Conservation (phyloP, 2,797 vertebrate species). For the Molossus alvarezi region DNA sequence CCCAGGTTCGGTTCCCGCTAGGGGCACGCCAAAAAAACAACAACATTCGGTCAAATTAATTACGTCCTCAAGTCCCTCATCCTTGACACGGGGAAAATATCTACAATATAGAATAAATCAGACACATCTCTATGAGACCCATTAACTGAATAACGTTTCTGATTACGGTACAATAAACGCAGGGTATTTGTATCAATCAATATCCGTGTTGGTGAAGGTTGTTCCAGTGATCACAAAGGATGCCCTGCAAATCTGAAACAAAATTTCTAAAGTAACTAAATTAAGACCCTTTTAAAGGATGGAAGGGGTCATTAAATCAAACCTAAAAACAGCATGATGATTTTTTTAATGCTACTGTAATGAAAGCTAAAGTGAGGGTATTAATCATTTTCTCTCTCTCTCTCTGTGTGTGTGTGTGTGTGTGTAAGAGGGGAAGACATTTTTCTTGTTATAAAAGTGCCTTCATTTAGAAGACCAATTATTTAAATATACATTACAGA, state of each 20-base stretch:
- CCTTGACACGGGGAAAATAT: background rate
- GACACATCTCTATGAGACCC: background rate
- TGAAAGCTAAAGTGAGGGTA: background rate
- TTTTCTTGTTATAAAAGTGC: background rate
- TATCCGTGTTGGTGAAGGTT: background rate
- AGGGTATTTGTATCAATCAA: background rate
- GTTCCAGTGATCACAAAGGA: background rate
- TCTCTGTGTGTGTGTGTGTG: background rate
- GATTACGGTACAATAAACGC: background rate
- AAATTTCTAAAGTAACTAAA: background rate
- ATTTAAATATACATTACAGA: slow-evolving; percentile 66
- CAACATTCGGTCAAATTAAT: background rate
- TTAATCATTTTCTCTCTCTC: background rate
- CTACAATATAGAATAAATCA: background rate
- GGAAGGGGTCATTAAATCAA: background rate
- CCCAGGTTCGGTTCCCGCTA: too few species aligned
- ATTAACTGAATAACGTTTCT: background rate
- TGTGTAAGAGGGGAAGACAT: background rate
- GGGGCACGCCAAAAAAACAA: too few species aligned
- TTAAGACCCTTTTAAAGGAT: background rate
- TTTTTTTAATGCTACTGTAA: slow-evolving; percentile 11
- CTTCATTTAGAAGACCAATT: slow-evolving; percentile 57
- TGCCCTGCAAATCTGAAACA: background rate
- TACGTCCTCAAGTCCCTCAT: background rate
- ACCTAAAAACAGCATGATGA: background rate